phyloP scores from a whole-genome alignment of 2,113 vertebrate species.

The Leuciscus idus region DNA sequence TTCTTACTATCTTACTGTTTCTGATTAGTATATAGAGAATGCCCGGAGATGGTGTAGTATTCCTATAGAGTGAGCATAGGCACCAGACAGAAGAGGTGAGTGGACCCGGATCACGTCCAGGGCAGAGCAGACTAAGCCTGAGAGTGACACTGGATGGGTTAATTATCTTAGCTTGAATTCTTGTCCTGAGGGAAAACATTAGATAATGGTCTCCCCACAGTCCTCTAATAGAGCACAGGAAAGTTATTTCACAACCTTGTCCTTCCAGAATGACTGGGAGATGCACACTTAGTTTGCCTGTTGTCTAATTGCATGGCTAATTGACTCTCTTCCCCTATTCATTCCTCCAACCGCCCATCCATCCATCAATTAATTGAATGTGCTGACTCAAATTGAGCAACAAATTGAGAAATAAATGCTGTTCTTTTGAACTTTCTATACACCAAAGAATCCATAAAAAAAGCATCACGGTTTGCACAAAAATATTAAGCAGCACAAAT shows the following conservation, averaged over 20 bases:
- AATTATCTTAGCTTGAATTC: slow-evolving; percentile 52
- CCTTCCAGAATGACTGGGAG: slow-evolving; percentile 53
- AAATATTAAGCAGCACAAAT: no score
- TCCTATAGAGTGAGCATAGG: background rate
- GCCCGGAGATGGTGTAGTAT: background rate
- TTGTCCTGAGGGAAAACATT: slow-evolving; percentile 16
- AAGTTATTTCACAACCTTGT: slow-evolving; percentile 44
- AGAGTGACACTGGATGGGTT: slow-evolving; percentile 42
- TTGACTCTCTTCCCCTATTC: slow-evolving; percentile 44
- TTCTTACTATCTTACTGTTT: background rate
- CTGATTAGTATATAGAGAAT: background rate
- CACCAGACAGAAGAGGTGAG: background rate
- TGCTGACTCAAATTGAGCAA: background rate
- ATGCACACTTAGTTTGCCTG: slow-evolving; percentile 49
- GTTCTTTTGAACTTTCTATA: background rate
- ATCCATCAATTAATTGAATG: background rate
- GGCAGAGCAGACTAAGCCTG: background rate
- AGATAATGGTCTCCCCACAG: background rate
- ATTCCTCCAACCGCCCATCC: background rate
- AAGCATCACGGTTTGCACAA: no score
- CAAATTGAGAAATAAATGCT: slow-evolving; percentile 49
- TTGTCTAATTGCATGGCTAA: slow-evolving; percentile 64
- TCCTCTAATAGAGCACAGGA: slow-evolving; percentile 9
- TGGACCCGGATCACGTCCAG: background rate
- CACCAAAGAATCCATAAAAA: no score